Conservation (phyloP, 2,888 invertebrate species). For the Cosmia trapezina region DNA sequence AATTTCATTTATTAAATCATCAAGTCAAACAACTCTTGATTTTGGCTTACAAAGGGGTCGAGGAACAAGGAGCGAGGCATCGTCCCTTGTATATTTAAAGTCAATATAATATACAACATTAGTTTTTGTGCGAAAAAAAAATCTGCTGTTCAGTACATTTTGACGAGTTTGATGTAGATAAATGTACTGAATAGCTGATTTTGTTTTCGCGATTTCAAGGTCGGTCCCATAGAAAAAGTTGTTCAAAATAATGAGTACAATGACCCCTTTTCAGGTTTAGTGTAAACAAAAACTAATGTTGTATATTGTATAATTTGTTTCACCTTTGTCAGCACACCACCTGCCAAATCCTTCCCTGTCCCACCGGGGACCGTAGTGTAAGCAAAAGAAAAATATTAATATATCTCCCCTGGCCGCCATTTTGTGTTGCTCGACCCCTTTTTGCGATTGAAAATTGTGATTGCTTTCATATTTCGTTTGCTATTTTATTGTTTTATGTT, state of each 20-base stretch:
- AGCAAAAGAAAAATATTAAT: constrained; percentile 66
- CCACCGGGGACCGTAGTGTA: constrained; percentile 44
- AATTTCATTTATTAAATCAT: neutral
- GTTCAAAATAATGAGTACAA: no score
- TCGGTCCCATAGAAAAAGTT: no score
- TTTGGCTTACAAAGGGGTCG: neutral
- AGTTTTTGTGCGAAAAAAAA: no score
- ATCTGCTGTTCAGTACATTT: no score
- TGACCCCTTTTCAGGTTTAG: no score
- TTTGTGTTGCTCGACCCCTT: constrained; percentile 50
- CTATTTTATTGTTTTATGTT: constrained; percentile 20
- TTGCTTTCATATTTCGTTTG: constrained; percentile 53
- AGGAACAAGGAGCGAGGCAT: neutral
- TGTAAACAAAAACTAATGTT: no score
- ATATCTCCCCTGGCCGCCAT: constrained; percentile 57
- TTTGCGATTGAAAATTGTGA: constrained; percentile 60
- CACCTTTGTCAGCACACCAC: constrained; percentile 14
- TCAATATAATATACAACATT: no score
- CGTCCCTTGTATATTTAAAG: constrained; percentile 11
- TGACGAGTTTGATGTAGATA: no score
- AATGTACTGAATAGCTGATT: no score
- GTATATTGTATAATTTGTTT: constrained; percentile 29
- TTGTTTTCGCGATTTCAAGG: no score
- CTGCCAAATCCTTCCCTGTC: constrained; percentile 42
- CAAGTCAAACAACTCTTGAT: neutral